A percentile compares a stretch with the other conserved stretches of the same genome.
Conservation (phyloP, 2,888 invertebrate genomes). For the Gastracanthus pulcherrimus region DNA sequence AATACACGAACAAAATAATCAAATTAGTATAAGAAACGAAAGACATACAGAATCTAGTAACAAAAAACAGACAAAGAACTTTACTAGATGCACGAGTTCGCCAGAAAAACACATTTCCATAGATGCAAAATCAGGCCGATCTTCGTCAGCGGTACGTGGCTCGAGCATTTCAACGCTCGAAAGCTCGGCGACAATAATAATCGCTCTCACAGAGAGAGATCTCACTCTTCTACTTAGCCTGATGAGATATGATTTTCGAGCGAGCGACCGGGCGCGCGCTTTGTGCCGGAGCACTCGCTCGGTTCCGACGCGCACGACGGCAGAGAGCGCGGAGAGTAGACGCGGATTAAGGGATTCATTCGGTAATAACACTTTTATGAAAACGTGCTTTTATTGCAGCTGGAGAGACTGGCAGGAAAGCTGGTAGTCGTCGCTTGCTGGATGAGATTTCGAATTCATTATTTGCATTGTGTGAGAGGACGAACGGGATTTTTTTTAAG, state of each 20-base stretch:
- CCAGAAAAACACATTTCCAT: background rate
- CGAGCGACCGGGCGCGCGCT: background rate
- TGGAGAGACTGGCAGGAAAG: background rate
- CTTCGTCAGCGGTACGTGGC: background rate
- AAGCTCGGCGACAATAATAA: constrained; percentile 1
- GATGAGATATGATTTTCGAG: constrained; percentile 37
- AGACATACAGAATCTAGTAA: background rate
- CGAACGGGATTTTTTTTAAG: background rate
- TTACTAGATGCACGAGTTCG: background rate
- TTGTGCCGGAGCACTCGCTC: background rate
- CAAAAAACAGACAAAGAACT: background rate
- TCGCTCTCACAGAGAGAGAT: background rate
- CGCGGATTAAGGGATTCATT: constrained; percentile 25
- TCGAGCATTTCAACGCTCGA: background rate
- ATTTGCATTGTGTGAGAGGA: background rate
- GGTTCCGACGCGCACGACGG: background rate
- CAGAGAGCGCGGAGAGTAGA: background rate
- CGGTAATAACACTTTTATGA: constrained; percentile 27
- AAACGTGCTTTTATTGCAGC: background rate
- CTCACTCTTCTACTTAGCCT: constrained; percentile 14
- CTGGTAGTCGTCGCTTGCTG: background rate
- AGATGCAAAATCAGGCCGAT: background rate
- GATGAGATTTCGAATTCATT: background rate
- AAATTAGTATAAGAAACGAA: background rate
- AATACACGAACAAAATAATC: too few relatives aligned